Base-by-base conservation (phyloP, 2,113 vertebrate genomes). In the Paraplagusia blochii region DNA sequence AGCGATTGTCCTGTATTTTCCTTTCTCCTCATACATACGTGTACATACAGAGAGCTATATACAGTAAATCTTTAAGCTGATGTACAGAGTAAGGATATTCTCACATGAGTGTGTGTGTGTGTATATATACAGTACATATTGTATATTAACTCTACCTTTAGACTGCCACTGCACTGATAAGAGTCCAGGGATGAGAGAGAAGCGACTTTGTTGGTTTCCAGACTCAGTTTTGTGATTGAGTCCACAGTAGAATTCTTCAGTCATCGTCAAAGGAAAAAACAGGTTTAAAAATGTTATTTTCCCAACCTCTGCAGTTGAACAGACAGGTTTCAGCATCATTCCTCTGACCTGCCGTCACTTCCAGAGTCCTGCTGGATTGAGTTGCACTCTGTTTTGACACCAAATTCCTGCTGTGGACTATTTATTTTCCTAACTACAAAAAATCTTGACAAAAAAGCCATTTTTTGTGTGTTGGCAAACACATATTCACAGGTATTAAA, bases 31-130 rank as follows among this genome's bases (percentile, higher is more conserved):
- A 54, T 82, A 74, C 66, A 72, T 66, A 72, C 79, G 60, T 82
- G 68, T 85, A 76, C 40, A 85, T 87, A 83, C 38, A 80, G 61
- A 80, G 71, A 81, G 69, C 53, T 76, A 63, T 79, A 80, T 76
- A n/a, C n/a, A n/a, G n/a, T n/a, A 60, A 84, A 80, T 74, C 75
- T 78, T 64, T 67, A 73, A 77, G 67, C 56, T 8, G 42, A 62
- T 82, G 71, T 85, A 84, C 77, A 87, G 57, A 63, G 34, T 57
- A 75, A 67, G 53, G 52, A 47, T 61, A 57, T 66, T 58, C 63
- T 44, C 3, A n/a, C n/a, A 19, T 4, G 13, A 35, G 10, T 34
- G 22, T 49, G 46, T 4, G 13, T 51, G 10, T 34, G 22, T 49
- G 15, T 59, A 53, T 73, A 45, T 76, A 29, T 68, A 50, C 53